Evolutionary conservation across 2,888 invertebrate species (phyloP).

Genomic region (Cylloceria caligata): DNA sequence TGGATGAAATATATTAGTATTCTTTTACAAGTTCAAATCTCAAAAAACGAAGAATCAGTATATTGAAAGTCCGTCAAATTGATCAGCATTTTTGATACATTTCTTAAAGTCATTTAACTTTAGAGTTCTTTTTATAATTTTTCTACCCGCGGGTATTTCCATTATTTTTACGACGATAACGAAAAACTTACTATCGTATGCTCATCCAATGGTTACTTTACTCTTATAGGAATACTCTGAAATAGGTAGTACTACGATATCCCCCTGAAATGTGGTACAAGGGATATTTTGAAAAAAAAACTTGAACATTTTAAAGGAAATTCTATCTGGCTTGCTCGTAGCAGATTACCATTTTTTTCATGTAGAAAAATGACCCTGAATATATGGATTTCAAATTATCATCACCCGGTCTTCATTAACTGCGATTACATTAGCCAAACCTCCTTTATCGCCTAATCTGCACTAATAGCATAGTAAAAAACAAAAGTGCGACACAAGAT

Average conservation of each 20-base stretch:
- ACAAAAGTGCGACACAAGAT: constrained; percentile 26
- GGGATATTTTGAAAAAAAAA: too few relatives aligned
- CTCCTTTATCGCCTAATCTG: constrained; percentile 41
- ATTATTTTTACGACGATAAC: too few relatives aligned
- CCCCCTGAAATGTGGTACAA: too few relatives aligned
- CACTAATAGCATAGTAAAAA: constrained; percentile 59
- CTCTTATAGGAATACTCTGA: too few relatives aligned
- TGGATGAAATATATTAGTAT: not conserved
- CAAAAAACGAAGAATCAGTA: not conserved
- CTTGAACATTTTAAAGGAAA: not conserved
- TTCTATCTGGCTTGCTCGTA: not conserved
- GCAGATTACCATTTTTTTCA: not conserved
- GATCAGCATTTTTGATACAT: not conserved
- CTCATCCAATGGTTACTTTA: too few relatives aligned
- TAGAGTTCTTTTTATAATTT: too few relatives aligned
- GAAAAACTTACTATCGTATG: too few relatives aligned
- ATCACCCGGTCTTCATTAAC: not conserved
- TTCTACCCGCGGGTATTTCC: too few relatives aligned
- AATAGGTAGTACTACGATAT: too few relatives aligned
- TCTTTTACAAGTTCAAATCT: not conserved
- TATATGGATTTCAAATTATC: not conserved
- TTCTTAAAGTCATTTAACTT: not conserved
- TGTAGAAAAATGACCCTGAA: not conserved
- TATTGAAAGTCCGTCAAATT: not conserved
- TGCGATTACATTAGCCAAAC: not conserved